Conservation (phyloP, 2,888 invertebrate genomes). For the Linyphia triangularis region DNA sequence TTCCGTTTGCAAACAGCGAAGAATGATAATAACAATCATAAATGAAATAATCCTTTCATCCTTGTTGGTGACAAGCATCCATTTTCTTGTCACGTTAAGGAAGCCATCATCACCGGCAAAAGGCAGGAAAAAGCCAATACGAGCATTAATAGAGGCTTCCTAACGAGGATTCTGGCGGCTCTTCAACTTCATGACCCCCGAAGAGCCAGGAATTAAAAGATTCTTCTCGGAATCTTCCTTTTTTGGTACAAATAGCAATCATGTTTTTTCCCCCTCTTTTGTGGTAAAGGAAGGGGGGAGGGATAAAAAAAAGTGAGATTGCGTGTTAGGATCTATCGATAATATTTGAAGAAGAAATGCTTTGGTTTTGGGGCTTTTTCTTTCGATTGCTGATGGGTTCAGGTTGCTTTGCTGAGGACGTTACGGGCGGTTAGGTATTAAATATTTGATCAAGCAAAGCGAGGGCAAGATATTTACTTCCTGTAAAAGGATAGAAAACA, state of each 20-base stretch:
- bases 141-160: conserved; percentile 67
- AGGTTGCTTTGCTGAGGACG: background rate
- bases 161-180: conserved; percentile 36
- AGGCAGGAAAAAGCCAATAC: conserved; percentile 66
- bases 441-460: conserved; percentile 24
- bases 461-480: too few relatives aligned
- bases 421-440: background rate
- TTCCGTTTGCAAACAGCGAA: conserved; percentile 71
- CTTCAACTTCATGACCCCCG: conserved; percentile 58
- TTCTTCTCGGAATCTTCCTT: conserved; percentile 29
- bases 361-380: background rate
- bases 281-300: background rate
- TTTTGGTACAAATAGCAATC: conserved; percentile 52
- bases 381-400: background rate
- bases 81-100: conserved; percentile 73
- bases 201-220: conserved; percentile 65
- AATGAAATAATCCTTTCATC: conserved; percentile 67
- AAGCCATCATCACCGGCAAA: conserved; percentile 58
- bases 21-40: conserved; percentile 69
- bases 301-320: conserved; percentile 27
- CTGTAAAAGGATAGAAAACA: too few relatives aligned
- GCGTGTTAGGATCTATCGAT: conserved; percentile 42
- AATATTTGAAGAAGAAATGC: conserved; percentile 40
- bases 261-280: background rate
- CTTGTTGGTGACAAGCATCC: conserved; percentile 55